These are phyloP conservation scores for Drosophila nr. medialis DNA, from an alignment of 2,888 invertebrate genomes.

Conservation along the genomic window DNA sequence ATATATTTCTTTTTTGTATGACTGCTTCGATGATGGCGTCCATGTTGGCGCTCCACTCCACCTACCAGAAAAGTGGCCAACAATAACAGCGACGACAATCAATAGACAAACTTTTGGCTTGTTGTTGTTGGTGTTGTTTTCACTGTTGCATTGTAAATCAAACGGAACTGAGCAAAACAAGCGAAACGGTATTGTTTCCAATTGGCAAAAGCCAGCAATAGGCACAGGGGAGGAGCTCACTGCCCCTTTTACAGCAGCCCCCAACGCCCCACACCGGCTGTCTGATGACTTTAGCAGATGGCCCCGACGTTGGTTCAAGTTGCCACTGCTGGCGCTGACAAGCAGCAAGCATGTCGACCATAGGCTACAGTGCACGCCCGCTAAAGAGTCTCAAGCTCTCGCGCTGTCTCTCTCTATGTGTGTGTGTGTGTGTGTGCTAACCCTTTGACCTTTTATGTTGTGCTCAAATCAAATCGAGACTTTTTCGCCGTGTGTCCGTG, in stretches of 20 bases:
- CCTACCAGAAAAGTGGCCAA: slow-evolving; percentile 75
- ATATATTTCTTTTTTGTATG: slow-evolving; percentile 16
- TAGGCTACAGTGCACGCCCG: slow-evolving; percentile 56
- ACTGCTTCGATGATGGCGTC: slow-evolving; percentile 73
- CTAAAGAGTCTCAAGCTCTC: slow-evolving; percentile 41
- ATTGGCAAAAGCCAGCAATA: slow-evolving; percentile 62
- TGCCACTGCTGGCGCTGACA: slow-evolving; percentile 73
- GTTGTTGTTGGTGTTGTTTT: slow-evolving; percentile 51
- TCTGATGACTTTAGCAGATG: slow-evolving; percentile 72
- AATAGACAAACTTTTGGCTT: slow-evolving; percentile 74
- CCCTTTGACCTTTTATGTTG: slow-evolving; percentile 74
- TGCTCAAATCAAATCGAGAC: slow-evolving; percentile 76
- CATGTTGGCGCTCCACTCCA: slow-evolving; percentile 77
- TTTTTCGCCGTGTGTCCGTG: slow-evolving; percentile 54
- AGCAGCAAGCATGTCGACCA: slow-evolving; percentile 58
- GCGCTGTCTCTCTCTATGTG: neutral
- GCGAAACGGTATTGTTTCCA: slow-evolving; percentile 80
- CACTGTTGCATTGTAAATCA: slow-evolving; percentile 72
- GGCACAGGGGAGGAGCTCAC: slow-evolving; percentile 65
- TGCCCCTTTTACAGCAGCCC: slow-evolving; percentile 3
- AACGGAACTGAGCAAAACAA: slow-evolving; percentile 75
- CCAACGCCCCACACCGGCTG: neutral
- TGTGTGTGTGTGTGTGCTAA: slow-evolving; percentile 39
- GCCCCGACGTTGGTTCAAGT: slow-evolving; percentile 73
- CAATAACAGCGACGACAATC: slow-evolving; percentile 72